A percentile compares a stretch with the other conserved stretches of the same genome.
Conservation (phyloP, 23 tunicate genomes). For the Ascidia mentula region DNA sequence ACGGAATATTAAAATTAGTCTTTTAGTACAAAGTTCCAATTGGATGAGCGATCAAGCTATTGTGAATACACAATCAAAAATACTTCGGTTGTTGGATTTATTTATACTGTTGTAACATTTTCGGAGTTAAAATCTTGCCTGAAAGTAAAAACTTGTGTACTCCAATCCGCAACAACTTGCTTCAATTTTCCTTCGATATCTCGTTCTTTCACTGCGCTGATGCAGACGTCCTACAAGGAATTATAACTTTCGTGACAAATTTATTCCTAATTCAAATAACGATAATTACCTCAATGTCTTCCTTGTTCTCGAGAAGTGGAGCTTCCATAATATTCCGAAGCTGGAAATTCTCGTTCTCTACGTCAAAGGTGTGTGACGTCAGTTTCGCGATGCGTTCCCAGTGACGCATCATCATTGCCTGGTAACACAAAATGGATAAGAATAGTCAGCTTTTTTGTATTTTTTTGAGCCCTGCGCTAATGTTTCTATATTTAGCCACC, state of each 20-base stretch:
- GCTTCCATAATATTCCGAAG: constrained; percentile 96
- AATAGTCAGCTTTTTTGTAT: no score
- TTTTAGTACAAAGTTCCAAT: no score
- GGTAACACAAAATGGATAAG: not conserved
- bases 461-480: no score
- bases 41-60: no score
- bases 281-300: constrained; percentile 78
- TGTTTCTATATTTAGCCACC: no score
- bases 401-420: constrained; percentile 96
- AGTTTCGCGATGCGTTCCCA: constrained; percentile 89
- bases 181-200: constrained; percentile 95
- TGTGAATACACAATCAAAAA: no score
- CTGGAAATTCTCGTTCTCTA: constrained; percentile 96
- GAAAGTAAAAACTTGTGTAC: constrained; percentile 86
- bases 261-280: not conserved
- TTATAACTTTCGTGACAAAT: not conserved
- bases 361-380: constrained; percentile 80
- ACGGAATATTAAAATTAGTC: no score
- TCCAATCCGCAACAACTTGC: constrained; percentile 93
- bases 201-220: constrained; percentile 94
- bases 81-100: no score
- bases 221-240: constrained; percentile 75
- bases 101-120: no score
- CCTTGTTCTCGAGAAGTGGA: constrained; percentile 89
- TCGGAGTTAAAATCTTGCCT: no score